Base-by-base conservation (phyloP, 2,113 vertebrate species). In the Labeo rohita region DNA sequence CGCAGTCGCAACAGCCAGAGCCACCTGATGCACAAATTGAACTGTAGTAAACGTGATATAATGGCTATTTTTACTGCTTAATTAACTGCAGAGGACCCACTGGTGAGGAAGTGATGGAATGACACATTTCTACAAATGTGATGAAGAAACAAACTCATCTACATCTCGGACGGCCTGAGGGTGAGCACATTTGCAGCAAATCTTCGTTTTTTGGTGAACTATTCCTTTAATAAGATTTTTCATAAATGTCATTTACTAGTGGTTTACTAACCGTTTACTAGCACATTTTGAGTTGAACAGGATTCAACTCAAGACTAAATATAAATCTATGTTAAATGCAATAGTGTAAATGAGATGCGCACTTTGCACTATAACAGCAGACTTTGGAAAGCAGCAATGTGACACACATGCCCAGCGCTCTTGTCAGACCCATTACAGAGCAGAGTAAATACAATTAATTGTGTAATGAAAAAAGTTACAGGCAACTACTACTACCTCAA, bases 401-500 rank as follows among this genome's bases (percentile, higher is more conserved):
- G 7, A 39, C 34, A 39, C 34, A 39, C 7, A 13, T 39, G 15
- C 28, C 15, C 66, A 68, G 34, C 1, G 1, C 13, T 70, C 66
- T 39, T 7, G 18, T 39, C 39, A 18, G 34, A 39, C 34, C 39
- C 39, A 70, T 39, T 4, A 39, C 7, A 39, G 66, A 39, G 7
- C 15, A 39, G 7, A 70, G 39, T 39, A 70, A 70, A 28, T 2
- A 28, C 28, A 28, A 28, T 28, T 28, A 28, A 28, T 28, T 28
- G 28, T 28, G 28, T n/a, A n/a, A n/a, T n/a, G n/a, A 36, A 61
- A 39, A 45, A 34, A 61, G 15, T 70, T 50, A n/a, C 21, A 73
- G 13, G 68, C 49, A 34, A 21, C 49, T 39, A 82, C 49, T 39
- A 82, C 80, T 93, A 97, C 97, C 94, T 98, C 96, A 74, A 97